These are phyloP conservation scores for Peribatodes rhomboidaria DNA, from an alignment of 2,888 invertebrate species.

Conservation along the genomic window DNA sequence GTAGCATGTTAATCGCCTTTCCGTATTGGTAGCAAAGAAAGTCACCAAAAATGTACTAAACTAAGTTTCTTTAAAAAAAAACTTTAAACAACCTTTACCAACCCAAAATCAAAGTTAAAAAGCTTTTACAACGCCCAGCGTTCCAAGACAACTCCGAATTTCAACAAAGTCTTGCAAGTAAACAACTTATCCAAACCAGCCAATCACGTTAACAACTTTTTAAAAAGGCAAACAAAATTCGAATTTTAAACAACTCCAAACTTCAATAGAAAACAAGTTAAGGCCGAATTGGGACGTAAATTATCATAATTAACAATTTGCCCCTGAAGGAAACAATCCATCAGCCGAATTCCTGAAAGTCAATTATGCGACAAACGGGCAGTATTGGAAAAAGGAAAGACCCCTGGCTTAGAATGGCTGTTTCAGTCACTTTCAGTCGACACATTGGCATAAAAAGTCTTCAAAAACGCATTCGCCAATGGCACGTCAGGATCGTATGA, in stretches of 20 bases:
- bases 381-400: slow-evolving; percentile 42
- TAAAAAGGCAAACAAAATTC: slow-evolving; percentile 60
- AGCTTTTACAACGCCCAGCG: slow-evolving; percentile 11
- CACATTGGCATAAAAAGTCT: neutral
- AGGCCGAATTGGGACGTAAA: slow-evolving; percentile 52
- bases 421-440: neutral
- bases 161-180: slow-evolving; percentile 14
- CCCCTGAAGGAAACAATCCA: slow-evolving; percentile 75
- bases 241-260: slow-evolving; percentile 51
- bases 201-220: slow-evolving; percentile 49
- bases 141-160: slow-evolving; percentile 6
- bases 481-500: neutral
- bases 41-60: no score
- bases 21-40: no score
- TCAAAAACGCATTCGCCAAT: neutral
- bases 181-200: slow-evolving; percentile 17
- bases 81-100: neutral
- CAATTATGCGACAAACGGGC: slow-evolving; percentile 65
- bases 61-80: neutral
- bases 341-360: slow-evolving; percentile 69
- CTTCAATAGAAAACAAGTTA: slow-evolving; percentile 44
- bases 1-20: no score
- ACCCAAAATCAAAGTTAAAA: slow-evolving; percentile 15
- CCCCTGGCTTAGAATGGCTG: neutral
- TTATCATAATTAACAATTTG: slow-evolving; percentile 80